Percentiles rank a stretch among this genome's conserved stretches.
Conservation (phyloP, 2,113 vertebrate genomes). For the Entelurus aequoreus region DNA sequence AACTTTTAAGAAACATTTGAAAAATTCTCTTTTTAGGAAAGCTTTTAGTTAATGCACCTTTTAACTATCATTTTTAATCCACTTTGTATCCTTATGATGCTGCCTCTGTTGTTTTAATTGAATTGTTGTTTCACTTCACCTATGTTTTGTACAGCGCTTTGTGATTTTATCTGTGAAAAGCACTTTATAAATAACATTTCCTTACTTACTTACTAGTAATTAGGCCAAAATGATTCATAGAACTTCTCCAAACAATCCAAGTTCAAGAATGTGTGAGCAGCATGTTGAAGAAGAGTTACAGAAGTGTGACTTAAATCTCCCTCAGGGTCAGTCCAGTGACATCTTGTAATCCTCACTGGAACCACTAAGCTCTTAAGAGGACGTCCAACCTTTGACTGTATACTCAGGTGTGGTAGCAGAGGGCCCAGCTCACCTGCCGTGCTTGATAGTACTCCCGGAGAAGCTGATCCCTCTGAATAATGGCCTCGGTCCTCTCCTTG, state of each 20-base stretch:
- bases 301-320: constrained; percentile 10
- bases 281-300: background rate
- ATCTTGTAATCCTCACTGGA: constrained; percentile 23
- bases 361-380: constrained; percentile 15
- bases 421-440: constrained; percentile 73
- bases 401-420: background rate
- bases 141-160: too few species aligned
- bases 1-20: too few species aligned
- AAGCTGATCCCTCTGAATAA: constrained; percentile 85
- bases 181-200: too few species aligned
- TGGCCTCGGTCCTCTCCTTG: constrained; percentile 84
- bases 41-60: too few species aligned
- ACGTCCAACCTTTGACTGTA: constrained; percentile 19
- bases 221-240: too few species aligned
- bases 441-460: constrained; percentile 84
- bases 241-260: background rate
- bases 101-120: too few species aligned
- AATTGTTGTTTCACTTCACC: too few species aligned
- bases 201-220: too few species aligned
- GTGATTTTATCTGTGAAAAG: too few species aligned
- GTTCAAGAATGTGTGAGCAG: background rate
- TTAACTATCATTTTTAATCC: too few species aligned
- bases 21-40: too few species aligned
- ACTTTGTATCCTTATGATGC: too few species aligned
- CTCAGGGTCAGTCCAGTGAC: constrained; percentile 7